A percentile compares a stretch with the other conserved stretches of the same genome.
Conservation (phyloP, 2,797 vertebrate species). For the Anniella stebbinsi region DNA sequence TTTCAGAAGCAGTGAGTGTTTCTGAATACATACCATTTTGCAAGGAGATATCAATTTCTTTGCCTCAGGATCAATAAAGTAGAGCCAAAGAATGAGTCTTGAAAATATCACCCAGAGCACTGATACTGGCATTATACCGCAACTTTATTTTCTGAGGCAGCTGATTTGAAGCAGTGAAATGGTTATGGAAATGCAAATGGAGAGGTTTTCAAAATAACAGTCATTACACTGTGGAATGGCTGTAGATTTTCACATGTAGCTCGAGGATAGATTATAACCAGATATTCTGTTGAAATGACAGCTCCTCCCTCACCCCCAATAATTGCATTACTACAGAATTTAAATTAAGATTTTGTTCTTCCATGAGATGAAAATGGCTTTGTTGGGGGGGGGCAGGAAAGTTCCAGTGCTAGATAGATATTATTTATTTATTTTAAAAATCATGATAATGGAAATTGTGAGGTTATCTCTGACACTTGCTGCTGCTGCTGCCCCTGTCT, state of each 20-base stretch:
- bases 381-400: neutral
- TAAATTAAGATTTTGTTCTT: slow-evolving; percentile 22
- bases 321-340: neutral
- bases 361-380: neutral
- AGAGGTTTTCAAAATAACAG: neutral
- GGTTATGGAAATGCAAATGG: slow-evolving; percentile 1
- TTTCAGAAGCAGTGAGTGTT: neutral
- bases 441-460: neutral
- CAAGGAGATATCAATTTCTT: neutral
- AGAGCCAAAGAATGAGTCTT: neutral
- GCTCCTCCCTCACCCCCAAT: neutral
- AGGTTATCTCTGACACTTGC: too few species aligned
- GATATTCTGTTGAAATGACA: neutral
- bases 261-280: neutral
- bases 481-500: too few species aligned
- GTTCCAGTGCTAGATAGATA: neutral
- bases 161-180: slow-evolving; percentile 7
- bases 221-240: slow-evolving; percentile 15
- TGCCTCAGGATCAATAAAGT: slow-evolving; percentile 14
- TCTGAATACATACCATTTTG: neutral
- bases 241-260: neutral
- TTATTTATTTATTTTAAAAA: neutral
- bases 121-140: neutral
- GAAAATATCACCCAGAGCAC: neutral
- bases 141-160: neutral